These are phyloP conservation scores for Anguilla marmorata DNA, from an alignment of 2,797 vertebrate genomes.

Conservation along the genomic window DNA sequence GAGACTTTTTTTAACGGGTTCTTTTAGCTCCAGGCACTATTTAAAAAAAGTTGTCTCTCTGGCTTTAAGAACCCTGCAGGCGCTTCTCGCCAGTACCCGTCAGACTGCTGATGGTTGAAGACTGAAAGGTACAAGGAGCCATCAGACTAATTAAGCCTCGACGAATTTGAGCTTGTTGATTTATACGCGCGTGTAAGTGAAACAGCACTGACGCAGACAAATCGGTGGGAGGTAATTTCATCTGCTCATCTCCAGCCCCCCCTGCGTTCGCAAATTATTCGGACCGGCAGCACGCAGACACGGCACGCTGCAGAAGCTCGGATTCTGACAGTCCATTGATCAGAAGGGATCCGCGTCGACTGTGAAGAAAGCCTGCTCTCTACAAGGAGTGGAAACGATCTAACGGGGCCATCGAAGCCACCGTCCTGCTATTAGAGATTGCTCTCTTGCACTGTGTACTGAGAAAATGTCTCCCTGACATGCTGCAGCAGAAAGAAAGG, in stretches of 20 bases:
- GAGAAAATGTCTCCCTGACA: not conserved
- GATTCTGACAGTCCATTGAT: conserved; percentile 8
- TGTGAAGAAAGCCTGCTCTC: conserved; percentile 9
- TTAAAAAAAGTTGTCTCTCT: not conserved
- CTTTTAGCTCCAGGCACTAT: conserved; percentile 1
- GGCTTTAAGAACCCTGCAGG: not conserved
- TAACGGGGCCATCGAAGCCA: not conserved
- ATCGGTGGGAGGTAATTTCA: conserved; percentile 8
- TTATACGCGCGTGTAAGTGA: not conserved
- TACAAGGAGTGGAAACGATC: not conserved
- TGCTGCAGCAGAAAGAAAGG: not conserved
- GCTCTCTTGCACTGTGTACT: not conserved
- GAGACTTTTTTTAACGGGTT: not conserved
- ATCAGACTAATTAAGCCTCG: conserved; percentile 21
- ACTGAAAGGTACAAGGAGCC: conserved; percentile 7
- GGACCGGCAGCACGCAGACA: not conserved
- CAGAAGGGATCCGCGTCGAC: not conserved
- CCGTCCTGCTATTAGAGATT: not conserved
- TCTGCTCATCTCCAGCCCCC: not conserved
- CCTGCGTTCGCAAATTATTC: not conserved
- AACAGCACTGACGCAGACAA: not conserved
- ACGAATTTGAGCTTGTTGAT: not conserved
- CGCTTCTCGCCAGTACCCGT: not conserved
- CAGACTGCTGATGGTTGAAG: conserved; percentile 13
- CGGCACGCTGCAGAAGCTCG: not conserved